Evolutionary conservation across 1,140 invertebrate species (phyloP), one percentile per base, ranked within the genome.

Genomic region (Lordiphosa collinella): DNA sequence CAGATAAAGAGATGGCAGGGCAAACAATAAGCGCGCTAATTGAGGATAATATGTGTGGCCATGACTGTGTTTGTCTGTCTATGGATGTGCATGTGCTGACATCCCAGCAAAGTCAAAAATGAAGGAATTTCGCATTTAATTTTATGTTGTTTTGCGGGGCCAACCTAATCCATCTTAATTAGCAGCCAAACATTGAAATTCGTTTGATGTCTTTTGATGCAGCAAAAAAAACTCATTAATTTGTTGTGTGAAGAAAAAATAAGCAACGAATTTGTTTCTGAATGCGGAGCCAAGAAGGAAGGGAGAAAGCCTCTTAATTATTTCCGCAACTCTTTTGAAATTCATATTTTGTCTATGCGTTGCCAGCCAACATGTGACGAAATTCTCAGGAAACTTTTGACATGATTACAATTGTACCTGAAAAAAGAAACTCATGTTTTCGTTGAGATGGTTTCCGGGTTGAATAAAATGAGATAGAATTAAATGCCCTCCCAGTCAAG

Each of bases 11-110:
- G 14, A 44, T 35, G 29, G 5, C 41, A 18, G 43, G 35, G 62
- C 76, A 63, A 80, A 70, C 75, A 80, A 80, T 82, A 71, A 76
- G 76, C 71, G 61, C 75, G 71, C 75, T 80, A 80, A 80, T 80
- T 80, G 75, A 71, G 75, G 75, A 80, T 80, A 80, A 80, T 80
- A 76, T 68, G 64, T 67, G 48, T 35, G 46, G 29, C 35, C 44
- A 38, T 44, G 37, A 51, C 46, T 46, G 11, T 16, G 35, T 12
- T n/a, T 11, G 16, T 44, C 53, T 29, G 37, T 67, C 46, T 44
- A 16, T 25, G 10, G 1, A 11, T 43, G 22, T 43, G 18, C 12
- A 22, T 29, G 11, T 25, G 43, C 52, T 43, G 43, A 36, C 62
- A 65, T 49, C 22, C 52, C 18, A 18, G 34, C 18, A 44, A 25